Percentiles rank a stretch among this genome's conserved stretches.
These are phyloP conservation scores for Argyrosomus japonicus DNA, from an alignment of 2,113 vertebrate genomes.

Conservation along the genomic window DNA sequence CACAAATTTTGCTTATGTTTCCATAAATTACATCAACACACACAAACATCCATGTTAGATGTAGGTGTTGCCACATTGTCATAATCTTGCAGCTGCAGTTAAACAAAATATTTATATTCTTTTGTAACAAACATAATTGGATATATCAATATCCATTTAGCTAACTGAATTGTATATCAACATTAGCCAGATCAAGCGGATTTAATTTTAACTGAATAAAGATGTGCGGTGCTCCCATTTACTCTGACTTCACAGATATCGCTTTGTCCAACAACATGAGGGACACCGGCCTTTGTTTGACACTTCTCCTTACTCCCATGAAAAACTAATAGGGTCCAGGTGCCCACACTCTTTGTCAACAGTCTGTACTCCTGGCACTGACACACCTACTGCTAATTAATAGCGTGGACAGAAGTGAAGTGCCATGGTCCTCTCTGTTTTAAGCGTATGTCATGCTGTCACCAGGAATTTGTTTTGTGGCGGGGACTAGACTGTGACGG, in stretches of 20 bases:
- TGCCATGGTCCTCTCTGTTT: conserved; percentile 41
- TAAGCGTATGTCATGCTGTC: conserved; percentile 67
- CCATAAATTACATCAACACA: neutral
- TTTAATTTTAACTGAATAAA: no score
- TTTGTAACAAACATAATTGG: neutral
- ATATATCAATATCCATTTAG: conserved; percentile 6
- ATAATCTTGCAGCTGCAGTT: neutral
- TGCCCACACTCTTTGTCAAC: conserved; percentile 47
- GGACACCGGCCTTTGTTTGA: neutral
- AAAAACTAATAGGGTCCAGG: conserved; percentile 33
- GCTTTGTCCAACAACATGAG: neutral
- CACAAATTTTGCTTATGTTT: conserved; percentile 9
- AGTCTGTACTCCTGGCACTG: conserved; percentile 15
- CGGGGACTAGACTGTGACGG: conserved; percentile 37
- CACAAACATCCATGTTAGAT: neutral
- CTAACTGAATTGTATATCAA: neutral
- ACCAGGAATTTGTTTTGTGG: conserved; percentile 60
- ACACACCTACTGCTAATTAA: conserved; percentile 61
- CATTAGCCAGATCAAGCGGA: neutral
- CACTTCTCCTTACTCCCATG: conserved; percentile 17
- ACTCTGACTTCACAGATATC: neutral
- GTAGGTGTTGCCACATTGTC: neutral
- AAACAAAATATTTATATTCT: neutral
- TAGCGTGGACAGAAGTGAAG: conserved; percentile 41
- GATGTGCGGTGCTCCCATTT: neutral